phyloP scores from a whole-genome alignment of 2,113 vertebrate genomes.

The Pelobates fuscus region DNA sequence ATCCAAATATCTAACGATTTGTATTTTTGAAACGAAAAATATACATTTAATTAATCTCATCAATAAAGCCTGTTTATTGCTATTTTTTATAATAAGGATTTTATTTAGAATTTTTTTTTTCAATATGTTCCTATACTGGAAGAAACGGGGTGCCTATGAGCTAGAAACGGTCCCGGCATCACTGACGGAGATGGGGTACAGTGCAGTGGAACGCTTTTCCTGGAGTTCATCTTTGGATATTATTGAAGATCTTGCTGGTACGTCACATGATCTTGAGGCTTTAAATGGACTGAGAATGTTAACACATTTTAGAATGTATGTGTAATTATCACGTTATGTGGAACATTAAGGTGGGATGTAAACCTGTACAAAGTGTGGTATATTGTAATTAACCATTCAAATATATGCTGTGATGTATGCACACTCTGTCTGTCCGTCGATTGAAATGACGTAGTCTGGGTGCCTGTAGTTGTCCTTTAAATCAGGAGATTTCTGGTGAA shows the following conservation, averaged over 20 bases:
- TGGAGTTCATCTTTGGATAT: conserved; percentile 86
- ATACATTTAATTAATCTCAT: neutral
- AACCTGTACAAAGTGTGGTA: neutral
- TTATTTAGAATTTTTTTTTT: conserved; percentile 11
- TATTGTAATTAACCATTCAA: no score
- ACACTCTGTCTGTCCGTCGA: no score
- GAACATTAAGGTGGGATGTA: no score
- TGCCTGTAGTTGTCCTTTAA: no score
- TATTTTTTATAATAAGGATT: neutral
- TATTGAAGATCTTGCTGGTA: conserved; percentile 81
- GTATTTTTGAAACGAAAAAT: neutral
- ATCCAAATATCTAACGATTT: no score
- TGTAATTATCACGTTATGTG: no score
- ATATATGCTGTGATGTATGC: no score
- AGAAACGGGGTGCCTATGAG: conserved; percentile 85
- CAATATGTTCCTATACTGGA: conserved; percentile 91
- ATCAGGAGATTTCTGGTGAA: no score
- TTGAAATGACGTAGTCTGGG: no score
- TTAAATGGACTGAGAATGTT: neutral
- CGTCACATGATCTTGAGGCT: conserved; percentile 53
- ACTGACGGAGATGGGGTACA: conserved; percentile 63
- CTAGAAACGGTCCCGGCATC: conserved; percentile 75
- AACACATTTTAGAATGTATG: no score
- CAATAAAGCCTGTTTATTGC: neutral
- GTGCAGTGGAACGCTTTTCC: conserved; percentile 77